A percentile compares a stretch with the other conserved stretches of the same genome.
Evolutionary conservation across 2,113 vertebrate species (phyloP).

Genomic region (Oreochromis tanganicae): DNA sequence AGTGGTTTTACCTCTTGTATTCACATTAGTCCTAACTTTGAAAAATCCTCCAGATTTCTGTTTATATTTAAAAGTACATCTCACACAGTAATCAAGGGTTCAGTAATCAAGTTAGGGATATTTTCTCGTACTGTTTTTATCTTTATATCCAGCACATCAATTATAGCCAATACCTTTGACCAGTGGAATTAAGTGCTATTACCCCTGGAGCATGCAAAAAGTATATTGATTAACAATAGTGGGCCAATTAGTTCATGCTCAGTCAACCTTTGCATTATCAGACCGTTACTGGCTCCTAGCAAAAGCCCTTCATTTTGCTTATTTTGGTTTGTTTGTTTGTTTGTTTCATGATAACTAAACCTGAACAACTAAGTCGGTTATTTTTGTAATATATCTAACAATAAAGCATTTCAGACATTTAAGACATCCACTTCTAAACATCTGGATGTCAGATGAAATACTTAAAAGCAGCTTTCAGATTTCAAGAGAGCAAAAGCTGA

Average conservation of each 20-base stretch:
- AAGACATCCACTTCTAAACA: slow-evolving; percentile 19
- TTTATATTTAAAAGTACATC: not conserved
- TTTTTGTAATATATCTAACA: not conserved
- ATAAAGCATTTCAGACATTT: slow-evolving; percentile 20
- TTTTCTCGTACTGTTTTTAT: not conserved
- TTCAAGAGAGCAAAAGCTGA: slow-evolving; percentile 11
- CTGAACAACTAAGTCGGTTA: not conserved
- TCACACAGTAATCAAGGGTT: not conserved
- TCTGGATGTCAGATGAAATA: slow-evolving; percentile 41
- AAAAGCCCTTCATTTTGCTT: not conserved
- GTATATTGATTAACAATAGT: slow-evolving; percentile 14
- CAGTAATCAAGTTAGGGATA: not conserved
- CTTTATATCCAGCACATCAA: not conserved
- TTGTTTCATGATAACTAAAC: not conserved
- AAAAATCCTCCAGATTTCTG: not conserved
- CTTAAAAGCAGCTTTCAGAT: slow-evolving; percentile 29
- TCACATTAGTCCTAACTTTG: not conserved
- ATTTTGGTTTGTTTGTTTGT: not conserved
- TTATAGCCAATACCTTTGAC: not conserved
- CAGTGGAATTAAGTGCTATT: not conserved
- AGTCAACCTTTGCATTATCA: slow-evolving; percentile 1
- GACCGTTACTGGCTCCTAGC: not conserved
- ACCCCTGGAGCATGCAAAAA: not conserved
- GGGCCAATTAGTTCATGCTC: not conserved
- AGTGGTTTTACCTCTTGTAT: not conserved